Evolutionary conservation across 2,888 invertebrate genomes (phyloP), one percentile per base, ranked within the genome.

Genomic region (Cordilura impudica): DNA sequence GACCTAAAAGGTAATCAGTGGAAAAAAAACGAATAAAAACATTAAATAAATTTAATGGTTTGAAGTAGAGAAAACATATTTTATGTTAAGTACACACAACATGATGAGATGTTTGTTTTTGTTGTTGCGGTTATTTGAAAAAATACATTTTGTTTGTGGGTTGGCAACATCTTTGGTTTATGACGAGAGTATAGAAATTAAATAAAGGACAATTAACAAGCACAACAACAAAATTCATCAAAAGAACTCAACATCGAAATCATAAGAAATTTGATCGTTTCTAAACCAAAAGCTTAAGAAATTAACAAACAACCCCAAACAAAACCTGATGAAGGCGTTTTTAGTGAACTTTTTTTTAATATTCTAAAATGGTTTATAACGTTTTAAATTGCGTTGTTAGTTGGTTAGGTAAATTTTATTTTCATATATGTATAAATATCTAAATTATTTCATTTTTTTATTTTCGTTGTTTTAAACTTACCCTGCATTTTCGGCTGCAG

Each of bases 401-500:
- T n/a, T n/a, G n/a, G n/a, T n/a, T n/a, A n/a, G n/a, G n/a, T n/a
- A n/a, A n/a, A n/a, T n/a, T n/a, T n/a, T n/a, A n/a, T n/a, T n/a
- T n/a, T n/a, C n/a, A n/a, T n/a, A n/a, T n/a, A n/a, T n/a, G n/a
- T n/a, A n/a, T n/a, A n/a, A n/a, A n/a, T n/a, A n/a, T n/a, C n/a
- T n/a, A n/a, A n/a, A n/a, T n/a, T n/a, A n/a, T n/a, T n/a, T n/a
- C n/a, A n/a, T n/a, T n/a, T n/a, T n/a, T n/a, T n/a, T n/a, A n/a
- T n/a, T n/a, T n/a, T n/a, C n/a, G n/a, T n/a, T n/a, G n/a, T n/a
- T 16, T 39, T n/a, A n/a, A 51, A 87, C 90, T 88, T 85, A 90
- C 90, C 90, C 90, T 88, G 90, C 90, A 90, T 90, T 90, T 89
- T 90, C 90, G 85, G 89, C 88, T 86, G 90, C 90, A 89, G 86